Conservation (phyloP, 1,140 invertebrate genomes). For the Zaprionus capensis region DNA sequence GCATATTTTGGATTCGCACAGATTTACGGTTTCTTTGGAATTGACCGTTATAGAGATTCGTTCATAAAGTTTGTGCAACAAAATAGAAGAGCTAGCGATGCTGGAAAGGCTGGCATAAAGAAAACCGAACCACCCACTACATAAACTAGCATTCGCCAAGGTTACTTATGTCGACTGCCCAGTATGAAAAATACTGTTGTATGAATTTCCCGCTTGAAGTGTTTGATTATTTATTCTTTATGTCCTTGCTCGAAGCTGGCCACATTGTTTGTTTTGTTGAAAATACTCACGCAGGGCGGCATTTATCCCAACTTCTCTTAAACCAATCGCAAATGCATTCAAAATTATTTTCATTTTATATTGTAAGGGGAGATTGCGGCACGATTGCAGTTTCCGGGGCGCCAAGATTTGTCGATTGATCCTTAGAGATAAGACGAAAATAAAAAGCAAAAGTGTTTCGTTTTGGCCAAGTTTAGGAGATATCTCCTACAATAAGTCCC, state of each 20-base stretch:
- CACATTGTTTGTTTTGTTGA: background rate
- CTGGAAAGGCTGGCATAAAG: background rate
- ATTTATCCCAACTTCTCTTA: slow-evolving; percentile 9
- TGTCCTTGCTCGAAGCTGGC: background rate
- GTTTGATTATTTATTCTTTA: background rate
- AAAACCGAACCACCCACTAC: background rate
- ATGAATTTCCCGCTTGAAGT: slow-evolving; percentile 2
- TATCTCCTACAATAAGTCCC: no score
- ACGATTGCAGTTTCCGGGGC: no score
- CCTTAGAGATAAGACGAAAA: no score
- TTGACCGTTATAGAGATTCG: slow-evolving; percentile 32
- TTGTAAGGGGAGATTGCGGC: background rate
- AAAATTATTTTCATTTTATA: background rate
- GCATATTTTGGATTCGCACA: slow-evolving; percentile 75
- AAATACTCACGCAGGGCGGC: background rate
- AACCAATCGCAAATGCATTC: slow-evolving; percentile 9
- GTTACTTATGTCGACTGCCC: slow-evolving; percentile 4
- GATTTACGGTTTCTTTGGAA: slow-evolving; percentile 52
- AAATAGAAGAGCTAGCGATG: background rate
- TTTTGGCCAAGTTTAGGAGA: no score
- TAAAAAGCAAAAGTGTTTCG: no score
- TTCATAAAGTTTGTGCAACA: slow-evolving; percentile 40
- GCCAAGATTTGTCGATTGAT: no score
- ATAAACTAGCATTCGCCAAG: background rate
- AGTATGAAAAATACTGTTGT: slow-evolving; percentile 24